Evolutionary conservation across 2,797 vertebrate genomes (phyloP).

Genomic region (Danionella dracula): DNA sequence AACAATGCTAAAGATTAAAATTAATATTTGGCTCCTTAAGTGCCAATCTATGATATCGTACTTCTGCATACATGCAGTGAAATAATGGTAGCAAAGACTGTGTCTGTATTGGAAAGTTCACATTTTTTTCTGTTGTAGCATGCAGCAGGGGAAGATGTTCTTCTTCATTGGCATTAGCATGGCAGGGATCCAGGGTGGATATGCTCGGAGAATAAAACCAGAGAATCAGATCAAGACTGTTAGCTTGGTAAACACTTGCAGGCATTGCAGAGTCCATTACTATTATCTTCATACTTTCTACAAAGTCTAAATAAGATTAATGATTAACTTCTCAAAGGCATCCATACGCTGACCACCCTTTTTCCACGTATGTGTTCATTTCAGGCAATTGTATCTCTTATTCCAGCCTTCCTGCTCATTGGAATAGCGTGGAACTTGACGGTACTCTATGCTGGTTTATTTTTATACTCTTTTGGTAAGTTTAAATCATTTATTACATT

Average conservation of each 20-base stretch:
- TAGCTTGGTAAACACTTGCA: slow-evolving; percentile 67
- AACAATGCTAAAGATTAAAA: not conserved
- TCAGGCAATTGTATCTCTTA: slow-evolving; percentile 82
- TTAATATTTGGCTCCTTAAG: not conserved
- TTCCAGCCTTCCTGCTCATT: slow-evolving; percentile 88
- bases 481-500: not conserved
- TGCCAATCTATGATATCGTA: no score
- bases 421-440: slow-evolving; percentile 77
- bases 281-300: not conserved
- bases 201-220: slow-evolving; percentile 84
- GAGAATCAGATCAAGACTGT: slow-evolving; percentile 79
- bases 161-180: slow-evolving; percentile 96
- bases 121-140: slow-evolving; percentile 62
- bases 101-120: no score
- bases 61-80: no score
- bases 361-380: slow-evolving; percentile 4
- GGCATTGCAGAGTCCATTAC: not conserved
- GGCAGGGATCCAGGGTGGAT: slow-evolving; percentile 89
- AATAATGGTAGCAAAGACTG: no score
- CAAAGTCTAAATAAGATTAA: not conserved
- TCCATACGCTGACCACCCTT: not conserved
- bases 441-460: slow-evolving; percentile 76
- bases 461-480: slow-evolving; percentile 92
- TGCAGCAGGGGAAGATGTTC: slow-evolving; percentile 98
- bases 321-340: not conserved